phyloP scores from a whole-genome alignment of 2,113 vertebrate species.

The Poeciliopsis retropinna region DNA sequence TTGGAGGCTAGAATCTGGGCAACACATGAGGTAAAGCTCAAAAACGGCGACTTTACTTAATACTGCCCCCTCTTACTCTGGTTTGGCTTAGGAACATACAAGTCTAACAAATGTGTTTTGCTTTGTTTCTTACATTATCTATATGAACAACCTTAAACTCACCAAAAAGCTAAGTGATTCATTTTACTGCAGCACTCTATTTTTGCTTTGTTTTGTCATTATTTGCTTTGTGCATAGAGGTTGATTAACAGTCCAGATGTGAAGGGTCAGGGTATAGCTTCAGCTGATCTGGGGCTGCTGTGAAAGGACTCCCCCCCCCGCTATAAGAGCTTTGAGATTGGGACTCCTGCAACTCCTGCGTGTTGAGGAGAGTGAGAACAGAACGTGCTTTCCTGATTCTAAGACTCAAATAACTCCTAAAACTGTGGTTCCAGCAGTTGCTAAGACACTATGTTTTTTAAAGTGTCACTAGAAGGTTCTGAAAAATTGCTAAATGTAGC shows the following conservation, averaged over 20 bases:
- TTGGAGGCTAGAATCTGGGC: too few species aligned
- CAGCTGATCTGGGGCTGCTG: neutral
- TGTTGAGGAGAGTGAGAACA: neutral
- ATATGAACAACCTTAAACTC: too few species aligned
- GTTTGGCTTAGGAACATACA: neutral
- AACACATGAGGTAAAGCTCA: too few species aligned
- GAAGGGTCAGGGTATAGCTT: neutral
- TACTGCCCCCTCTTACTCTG: too few species aligned
- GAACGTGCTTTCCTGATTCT: neutral
- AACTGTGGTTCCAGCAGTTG: neutral
- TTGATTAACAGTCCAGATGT: neutral
- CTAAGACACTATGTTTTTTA: too few species aligned
- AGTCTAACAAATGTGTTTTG: too few species aligned
- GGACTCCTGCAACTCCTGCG: neutral
- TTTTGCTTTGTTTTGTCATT: too few species aligned
- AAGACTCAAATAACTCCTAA: neutral
- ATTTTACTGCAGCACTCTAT: neutral
- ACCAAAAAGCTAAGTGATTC: neutral
- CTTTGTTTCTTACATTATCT: neutral
- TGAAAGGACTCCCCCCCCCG: neutral
- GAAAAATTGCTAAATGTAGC: too few species aligned
- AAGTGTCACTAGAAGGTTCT: too few species aligned
- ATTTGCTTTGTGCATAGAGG: neutral
- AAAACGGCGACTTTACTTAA: too few species aligned
- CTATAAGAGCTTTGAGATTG: neutral